Conservation (phyloP, 2,888 invertebrate genomes). For the Bombylius discolor region DNA sequence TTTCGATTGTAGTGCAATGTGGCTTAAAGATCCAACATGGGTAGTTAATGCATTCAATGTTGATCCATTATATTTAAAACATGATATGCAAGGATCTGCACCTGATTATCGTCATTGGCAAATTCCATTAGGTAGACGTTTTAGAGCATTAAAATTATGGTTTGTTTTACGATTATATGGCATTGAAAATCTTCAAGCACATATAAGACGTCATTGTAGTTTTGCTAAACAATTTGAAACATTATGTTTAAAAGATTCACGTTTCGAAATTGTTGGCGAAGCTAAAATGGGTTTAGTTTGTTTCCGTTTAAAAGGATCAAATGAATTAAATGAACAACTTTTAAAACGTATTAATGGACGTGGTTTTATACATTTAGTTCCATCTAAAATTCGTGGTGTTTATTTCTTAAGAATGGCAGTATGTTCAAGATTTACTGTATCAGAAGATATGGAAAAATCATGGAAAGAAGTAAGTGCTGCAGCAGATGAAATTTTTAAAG, state of each 20-base stretch:
- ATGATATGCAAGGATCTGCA: constrained; percentile 77
- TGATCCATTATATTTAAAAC: constrained; percentile 91
- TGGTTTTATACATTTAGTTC: constrained; percentile 85
- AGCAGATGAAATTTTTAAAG: constrained; percentile 52
- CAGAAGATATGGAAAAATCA: constrained; percentile 67
- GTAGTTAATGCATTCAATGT: constrained; percentile 94
- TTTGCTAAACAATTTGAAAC: constrained; percentile 80
- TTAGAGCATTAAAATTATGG: constrained; percentile 88
- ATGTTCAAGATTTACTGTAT: constrained; percentile 72
- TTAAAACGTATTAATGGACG: constrained; percentile 76
- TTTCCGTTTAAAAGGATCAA: constrained; percentile 78
- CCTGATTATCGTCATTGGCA: constrained; percentile 97
- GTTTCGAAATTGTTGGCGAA: constrained; percentile 82
- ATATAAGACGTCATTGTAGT: constrained; percentile 72
- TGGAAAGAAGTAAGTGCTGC: constrained; percentile 75
- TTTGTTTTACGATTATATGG: constrained; percentile 87
- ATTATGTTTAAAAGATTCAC: constrained; percentile 56
- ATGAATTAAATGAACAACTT: constrained; percentile 69
- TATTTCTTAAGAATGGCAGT: constrained; percentile 84
- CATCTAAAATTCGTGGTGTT: constrained; percentile 69
- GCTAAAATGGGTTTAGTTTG: constrained; percentile 93
- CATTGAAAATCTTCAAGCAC: constrained; percentile 70
- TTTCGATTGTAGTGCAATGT: constrained; percentile 98
- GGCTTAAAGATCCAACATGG: constrained; percentile 81
- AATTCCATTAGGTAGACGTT: constrained; percentile 85